Base-by-base conservation (phyloP, 1,140 invertebrate genomes). In the Gonatopus flavifemur region DNA sequence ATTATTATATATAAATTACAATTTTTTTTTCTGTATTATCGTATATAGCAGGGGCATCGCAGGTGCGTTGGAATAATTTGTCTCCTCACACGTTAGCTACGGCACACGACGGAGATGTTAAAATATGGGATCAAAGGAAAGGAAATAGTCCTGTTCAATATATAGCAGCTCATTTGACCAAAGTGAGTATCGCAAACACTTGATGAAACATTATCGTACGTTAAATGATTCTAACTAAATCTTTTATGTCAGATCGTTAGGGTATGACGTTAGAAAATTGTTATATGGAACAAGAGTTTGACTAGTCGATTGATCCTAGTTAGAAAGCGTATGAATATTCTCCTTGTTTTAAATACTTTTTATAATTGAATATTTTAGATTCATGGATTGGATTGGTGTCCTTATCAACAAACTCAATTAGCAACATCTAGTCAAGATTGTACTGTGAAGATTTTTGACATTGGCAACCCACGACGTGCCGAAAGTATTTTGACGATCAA, bases 371-470 rank as follows among this genome's bases (percentile, higher is more conserved):
- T 43, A 48, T 64, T 61, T 64, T 43, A 89, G 80, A 95, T 98
- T 54, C 89, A 96, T 75, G 91, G 93, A 47, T 83, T 98, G 30
- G 94, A 97, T 71, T 97, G 94, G 94, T 94, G 87, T 79, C 89
- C 91, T 20, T 83, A 83, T 55, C 84, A 87, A 61, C 91, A 94
- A 77, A 88, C 89, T 62, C 88, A 91, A 61, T 74, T 97, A 45
- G 90, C 90, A n/a, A 94, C 93, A 1, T 91, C 90, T 47, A 94
- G 92, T 81, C 93, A 96, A 79, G 94, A 98, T 80, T 89, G 90
- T 54, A 92, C 91, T 33, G 93, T 97, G 2, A 96, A 96, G 79
- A 93, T 96, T 71, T 96, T 96, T 81, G 92, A 96, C 74, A 89
- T 91, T 8, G 88, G 84, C 31, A 92, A 89, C 83, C 88, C 90